Percentiles rank a stretch among this genome's conserved stretches.
Conservation (phyloP, 2,888 invertebrate species). For the Caenorhabditis angaria region DNA sequence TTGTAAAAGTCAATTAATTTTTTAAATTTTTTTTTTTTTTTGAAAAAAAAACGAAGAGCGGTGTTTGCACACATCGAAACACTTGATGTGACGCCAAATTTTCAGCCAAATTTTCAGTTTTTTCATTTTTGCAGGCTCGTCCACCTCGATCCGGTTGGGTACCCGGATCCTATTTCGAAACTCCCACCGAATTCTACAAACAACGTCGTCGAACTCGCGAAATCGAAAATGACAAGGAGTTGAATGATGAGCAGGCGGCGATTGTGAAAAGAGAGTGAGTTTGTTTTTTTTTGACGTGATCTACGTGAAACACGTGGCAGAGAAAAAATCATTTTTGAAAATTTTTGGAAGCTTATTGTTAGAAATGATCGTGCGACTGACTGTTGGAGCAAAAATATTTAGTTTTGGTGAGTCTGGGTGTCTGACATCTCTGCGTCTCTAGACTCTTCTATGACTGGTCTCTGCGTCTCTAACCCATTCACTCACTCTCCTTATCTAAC, state of each 20-base stretch:
- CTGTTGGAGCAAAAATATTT: too few species aligned
- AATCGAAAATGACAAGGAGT: constrained; percentile 45
- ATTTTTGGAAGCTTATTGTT: constrained; percentile 3
- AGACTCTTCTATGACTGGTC: too few species aligned
- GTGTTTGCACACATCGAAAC: too few species aligned
- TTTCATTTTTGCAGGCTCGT: constrained; percentile 59
- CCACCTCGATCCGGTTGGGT: constrained; percentile 72
- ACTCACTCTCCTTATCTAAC: too few species aligned
- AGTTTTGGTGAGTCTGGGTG: too few species aligned
- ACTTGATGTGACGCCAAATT: background rate
- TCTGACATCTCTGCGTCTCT: too few species aligned
- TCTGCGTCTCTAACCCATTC: too few species aligned
- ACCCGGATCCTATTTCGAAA: constrained; percentile 72
- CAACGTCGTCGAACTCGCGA: constrained; percentile 67
- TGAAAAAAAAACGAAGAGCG: too few species aligned
- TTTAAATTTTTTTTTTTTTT: too few species aligned
- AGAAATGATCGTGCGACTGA: too few species aligned
- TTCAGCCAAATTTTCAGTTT: background rate
- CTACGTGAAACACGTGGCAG: too few species aligned
- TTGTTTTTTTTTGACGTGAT: background rate
- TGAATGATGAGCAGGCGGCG: constrained; percentile 73
- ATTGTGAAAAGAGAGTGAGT: constrained; percentile 74
- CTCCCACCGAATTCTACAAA: constrained; percentile 72
- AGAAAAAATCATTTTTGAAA: background rate
- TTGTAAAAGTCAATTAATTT: too few species aligned